phyloP scores from a whole-genome alignment of 1,140 invertebrate genomes.

The Drosophila fuyamai region DNA sequence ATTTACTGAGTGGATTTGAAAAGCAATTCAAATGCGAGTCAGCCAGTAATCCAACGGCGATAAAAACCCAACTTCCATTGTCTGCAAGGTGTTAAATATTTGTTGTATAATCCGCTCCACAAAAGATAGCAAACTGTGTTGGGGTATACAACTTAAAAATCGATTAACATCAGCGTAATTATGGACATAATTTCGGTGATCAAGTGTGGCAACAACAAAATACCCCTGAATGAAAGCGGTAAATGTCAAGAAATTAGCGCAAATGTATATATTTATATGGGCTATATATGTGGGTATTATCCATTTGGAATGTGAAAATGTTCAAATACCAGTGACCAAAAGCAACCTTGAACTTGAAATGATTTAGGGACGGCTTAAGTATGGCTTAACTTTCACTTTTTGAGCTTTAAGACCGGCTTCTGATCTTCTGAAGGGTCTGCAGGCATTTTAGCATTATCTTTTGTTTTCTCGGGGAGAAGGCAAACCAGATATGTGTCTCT shows the following conservation, averaged over 20 bases:
- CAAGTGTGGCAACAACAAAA: slow-evolving; percentile 76
- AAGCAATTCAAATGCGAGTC: slow-evolving; percentile 45
- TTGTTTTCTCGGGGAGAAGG: slow-evolving; percentile 40
- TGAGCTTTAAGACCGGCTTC: slow-evolving; percentile 16
- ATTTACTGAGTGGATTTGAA: slow-evolving; percentile 45
- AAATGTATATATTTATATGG: slow-evolving; percentile 16
- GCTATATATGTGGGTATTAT: slow-evolving; percentile 24
- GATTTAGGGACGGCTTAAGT: slow-evolving; percentile 29
- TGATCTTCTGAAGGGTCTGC: slow-evolving; percentile 60
- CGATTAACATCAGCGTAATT: slow-evolving; percentile 77
- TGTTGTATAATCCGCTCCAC: slow-evolving; percentile 68
- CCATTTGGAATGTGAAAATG: slow-evolving; percentile 17
- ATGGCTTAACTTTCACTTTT: slow-evolving; percentile 63
- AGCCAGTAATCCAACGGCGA: slow-evolving; percentile 34
- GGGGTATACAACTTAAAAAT: slow-evolving; percentile 71
- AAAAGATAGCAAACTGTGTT: slow-evolving; percentile 9
- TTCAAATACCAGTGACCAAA: slow-evolving; percentile 67
- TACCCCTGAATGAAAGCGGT: slow-evolving; percentile 41
- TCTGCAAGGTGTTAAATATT: slow-evolving; percentile 78
- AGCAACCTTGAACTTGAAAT: slow-evolving; percentile 72
- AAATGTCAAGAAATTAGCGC: slow-evolving; percentile 59
- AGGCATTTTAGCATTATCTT: slow-evolving; percentile 45
- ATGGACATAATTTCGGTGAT: slow-evolving; percentile 69
- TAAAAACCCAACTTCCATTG: slow-evolving; percentile 56
- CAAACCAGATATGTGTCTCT: slow-evolving; percentile 51